Evolutionary conservation across 2,888 invertebrate species (phyloP), one percentile per base, ranked within the genome.

Genomic region (Zeuzera pyrina): DNA sequence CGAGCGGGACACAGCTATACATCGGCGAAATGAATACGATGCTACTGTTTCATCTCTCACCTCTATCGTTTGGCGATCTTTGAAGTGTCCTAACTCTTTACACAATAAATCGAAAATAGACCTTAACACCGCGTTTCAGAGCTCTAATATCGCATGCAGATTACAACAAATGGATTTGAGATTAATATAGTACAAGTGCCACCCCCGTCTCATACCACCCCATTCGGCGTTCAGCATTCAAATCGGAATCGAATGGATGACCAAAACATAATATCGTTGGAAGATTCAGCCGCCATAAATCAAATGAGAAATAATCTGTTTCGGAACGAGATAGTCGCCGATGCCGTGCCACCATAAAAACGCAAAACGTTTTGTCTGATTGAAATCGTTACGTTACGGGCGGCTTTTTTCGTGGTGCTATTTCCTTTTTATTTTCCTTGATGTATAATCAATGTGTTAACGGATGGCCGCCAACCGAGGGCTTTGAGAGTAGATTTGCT

Each of bases 301-400:
- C 84, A 84, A 83, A 84, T 84, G 83, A 84, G 84, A 73, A 84
- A 84, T 84, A 84, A 84, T 84, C 84, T 84, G 81, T 84, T 77
- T 77, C 74, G 77, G 78, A 69, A 72, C 72, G 81, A 76, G 77
- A 84, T 79, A 78, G 79, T 81, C 78, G 74, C 66, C 67, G 73
- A 70, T 69, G 68, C 65, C 65, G 57, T 58, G 67, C 67, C 71
- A 64, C 73, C 72, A 76, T 83, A 83, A 83, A 81, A 83, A 81
- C 81, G 79, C 79, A 76, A 79, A 83, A 69, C 79, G 81, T 76
- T 83, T 79, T 71, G 78, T 73, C 77, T 78, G 81, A 83, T 81
- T 83, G 81, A 81, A 83, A 83, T 78, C 71, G 77, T 70, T 71
- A 64, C 67, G 67, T 61, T 66, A 57, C 58, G 43, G 59, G 58